A percentile compares a stretch with the other conserved stretches of the same genome.
Evolutionary conservation across 2,113 vertebrate genomes (phyloP).

Genomic region (Craseonycteris thonglongyai): DNA sequence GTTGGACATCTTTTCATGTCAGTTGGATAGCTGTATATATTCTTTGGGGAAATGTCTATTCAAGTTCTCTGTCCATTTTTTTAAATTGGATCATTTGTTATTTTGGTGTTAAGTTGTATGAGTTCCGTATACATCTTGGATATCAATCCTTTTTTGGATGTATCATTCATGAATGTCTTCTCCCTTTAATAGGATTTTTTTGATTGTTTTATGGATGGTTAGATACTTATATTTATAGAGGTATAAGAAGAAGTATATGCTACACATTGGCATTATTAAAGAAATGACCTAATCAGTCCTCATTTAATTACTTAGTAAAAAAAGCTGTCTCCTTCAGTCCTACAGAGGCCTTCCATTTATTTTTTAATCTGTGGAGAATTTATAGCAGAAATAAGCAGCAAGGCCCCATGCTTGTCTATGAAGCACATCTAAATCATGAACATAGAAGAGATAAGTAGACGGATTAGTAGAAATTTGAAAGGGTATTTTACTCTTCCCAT

Average conservation of each 20-base stretch:
- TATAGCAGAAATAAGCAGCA: background rate
- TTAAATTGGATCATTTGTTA: too few relatives aligned
- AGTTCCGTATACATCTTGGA: background rate
- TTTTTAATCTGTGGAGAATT: conserved; percentile 2
- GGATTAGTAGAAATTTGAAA: conserved; percentile 25
- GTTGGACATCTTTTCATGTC: too few relatives aligned
- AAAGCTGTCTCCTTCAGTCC: conserved; percentile 1
- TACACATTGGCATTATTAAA: conserved; percentile 37
- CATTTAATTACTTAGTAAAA: conserved; percentile 32
- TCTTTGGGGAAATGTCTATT: background rate
- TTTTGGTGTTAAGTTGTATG: too few relatives aligned
- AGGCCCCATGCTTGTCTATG: background rate
- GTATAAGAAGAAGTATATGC: conserved; percentile 15
- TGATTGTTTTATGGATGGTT: background rate
- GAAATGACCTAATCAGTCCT: conserved; percentile 48
- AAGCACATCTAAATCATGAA: background rate
- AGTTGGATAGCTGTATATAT: background rate
- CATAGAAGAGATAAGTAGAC: background rate
- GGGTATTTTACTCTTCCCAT: conserved; percentile 1
- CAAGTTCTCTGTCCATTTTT: too few relatives aligned
- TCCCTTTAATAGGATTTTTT: background rate
- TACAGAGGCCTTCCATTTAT: background rate
- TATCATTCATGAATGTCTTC: background rate
- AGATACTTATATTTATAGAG: conserved; percentile 53
- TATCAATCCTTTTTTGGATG: background rate